Conservation (phyloP, 2,888 invertebrate genomes). For the Lasioglossum oenotherae region DNA sequence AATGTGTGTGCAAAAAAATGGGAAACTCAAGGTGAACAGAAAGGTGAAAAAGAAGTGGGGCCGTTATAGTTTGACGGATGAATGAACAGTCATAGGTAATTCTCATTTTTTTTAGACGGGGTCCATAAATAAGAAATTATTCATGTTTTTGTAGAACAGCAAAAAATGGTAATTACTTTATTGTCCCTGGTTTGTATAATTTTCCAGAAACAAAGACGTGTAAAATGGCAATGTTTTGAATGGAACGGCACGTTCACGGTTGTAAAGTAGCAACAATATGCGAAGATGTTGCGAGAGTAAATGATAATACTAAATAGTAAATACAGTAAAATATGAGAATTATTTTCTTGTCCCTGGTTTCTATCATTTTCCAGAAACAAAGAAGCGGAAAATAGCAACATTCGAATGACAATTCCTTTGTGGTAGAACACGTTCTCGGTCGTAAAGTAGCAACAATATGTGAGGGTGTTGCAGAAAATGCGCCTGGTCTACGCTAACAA, state of each 20-base stretch:
- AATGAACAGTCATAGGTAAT: neutral
- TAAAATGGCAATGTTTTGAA: neutral
- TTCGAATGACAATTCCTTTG: neutral
- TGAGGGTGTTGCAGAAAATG: neutral
- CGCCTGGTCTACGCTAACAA: neutral
- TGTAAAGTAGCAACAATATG: neutral
- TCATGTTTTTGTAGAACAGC: neutral
- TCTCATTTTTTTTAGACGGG: neutral
- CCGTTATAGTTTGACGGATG: neutral
- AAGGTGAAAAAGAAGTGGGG: neutral
- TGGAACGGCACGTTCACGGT: neutral
- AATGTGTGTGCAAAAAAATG: neutral
- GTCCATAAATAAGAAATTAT: neutral
- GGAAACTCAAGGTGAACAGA: slow-evolving; percentile 1
- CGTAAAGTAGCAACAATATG: neutral
- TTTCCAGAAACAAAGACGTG: neutral
- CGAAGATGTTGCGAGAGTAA: neutral
- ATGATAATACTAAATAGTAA: neutral
- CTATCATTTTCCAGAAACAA: neutral
- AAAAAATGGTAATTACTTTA: neutral
- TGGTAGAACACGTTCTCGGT: neutral
- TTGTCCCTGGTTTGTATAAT: neutral
- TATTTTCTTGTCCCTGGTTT: neutral
- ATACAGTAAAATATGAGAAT: neutral
- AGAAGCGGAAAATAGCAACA: neutral